A percentile compares a stretch with the other conserved stretches of the same genome.
phyloP scores from a whole-genome alignment of 2,797 vertebrate species.

The Cynopterus sphinx region DNA sequence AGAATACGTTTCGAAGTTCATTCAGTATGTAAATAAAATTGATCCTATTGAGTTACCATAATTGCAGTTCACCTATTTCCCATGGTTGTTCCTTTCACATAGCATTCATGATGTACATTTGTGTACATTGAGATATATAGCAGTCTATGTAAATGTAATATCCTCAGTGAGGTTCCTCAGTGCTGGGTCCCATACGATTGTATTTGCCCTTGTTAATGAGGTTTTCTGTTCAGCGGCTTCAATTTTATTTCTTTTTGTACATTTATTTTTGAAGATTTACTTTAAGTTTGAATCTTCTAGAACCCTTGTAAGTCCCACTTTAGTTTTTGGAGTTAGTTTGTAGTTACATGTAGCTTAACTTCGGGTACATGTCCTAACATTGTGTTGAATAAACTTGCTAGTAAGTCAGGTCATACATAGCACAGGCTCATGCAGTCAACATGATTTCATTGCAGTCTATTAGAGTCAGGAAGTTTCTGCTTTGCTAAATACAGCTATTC shows the following conservation, averaged over 20 bases:
- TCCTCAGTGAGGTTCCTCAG: conserved; percentile 79
- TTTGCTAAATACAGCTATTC: conserved; percentile 83
- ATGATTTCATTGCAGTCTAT: conserved; percentile 83
- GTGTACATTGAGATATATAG: conserved; percentile 83
- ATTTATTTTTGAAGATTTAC: conserved; percentile 83
- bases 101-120: conserved; percentile 82
- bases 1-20: conserved; percentile 75
- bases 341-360: conserved; percentile 87
- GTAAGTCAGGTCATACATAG: conserved; percentile 79
- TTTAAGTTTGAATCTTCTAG: conserved; percentile 82
- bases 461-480: conserved; percentile 81
- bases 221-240: conserved; percentile 80
- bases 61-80: conserved; percentile 78
- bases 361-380: conserved; percentile 80
- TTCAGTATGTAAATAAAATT: conserved; percentile 86
- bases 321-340: conserved; percentile 85
- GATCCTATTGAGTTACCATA: conserved; percentile 78
- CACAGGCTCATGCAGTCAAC: conserved; percentile 80
- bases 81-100: conserved; percentile 80
- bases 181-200: conserved; percentile 83
- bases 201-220: conserved; percentile 83
- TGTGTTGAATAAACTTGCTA: conserved; percentile 70
- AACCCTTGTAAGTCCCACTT: conserved; percentile 80
- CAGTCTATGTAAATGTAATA: conserved; percentile 83
- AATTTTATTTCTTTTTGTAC: conserved; percentile 84